Base-by-base conservation (phyloP, 2,888 invertebrate species). In the Meganola albula region DNA sequence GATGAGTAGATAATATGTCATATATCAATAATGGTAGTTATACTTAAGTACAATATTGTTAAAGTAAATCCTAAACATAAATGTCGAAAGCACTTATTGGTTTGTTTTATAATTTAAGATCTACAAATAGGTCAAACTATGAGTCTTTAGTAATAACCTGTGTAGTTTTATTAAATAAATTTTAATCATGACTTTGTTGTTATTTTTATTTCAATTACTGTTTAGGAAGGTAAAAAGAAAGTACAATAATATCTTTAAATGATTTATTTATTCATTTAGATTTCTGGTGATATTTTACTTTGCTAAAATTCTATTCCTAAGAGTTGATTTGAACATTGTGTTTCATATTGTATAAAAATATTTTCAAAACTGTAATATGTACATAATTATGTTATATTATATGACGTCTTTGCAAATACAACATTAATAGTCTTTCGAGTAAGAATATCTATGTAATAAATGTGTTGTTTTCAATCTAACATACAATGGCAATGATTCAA, bases 21-120 rank as follows among this genome's bases (percentile, higher is more conserved):
- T 64, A 64, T 77, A 74, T 71, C 71, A 67, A 53, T 74, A 68
- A 58, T 58, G n/a, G 64, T 73, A 77, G 74, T 66, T 78, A 80
- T 68, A 70, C 55, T 76, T 83, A 84, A 84, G 84, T 82, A 84
- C 84, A 84, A 84, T 82, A 74, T 76, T 79, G 79, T 80, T 79
- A 65, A 73, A 68, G 51, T 73, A 74, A 70, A 65, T 68, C 70
- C 67, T 64, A 63, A 71, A 68, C 48, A 53, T 44, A 57, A 65
- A 67, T 64, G 70, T 69, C 68, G 64, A 65, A 71, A 64, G 72
- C 77, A 77, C 75, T 74, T 70, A 64, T 70, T 71, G 63, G 58
- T 74, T 80, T 71, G 63, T 72, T 76, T 70, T 68, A 70, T 60
- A 74, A n/a, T n/a, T n/a, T n/a, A n/a, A n/a, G 77, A 73, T 70